Conservation (phyloP, 2,888 invertebrate species). For the Alsophila aescularia region DNA sequence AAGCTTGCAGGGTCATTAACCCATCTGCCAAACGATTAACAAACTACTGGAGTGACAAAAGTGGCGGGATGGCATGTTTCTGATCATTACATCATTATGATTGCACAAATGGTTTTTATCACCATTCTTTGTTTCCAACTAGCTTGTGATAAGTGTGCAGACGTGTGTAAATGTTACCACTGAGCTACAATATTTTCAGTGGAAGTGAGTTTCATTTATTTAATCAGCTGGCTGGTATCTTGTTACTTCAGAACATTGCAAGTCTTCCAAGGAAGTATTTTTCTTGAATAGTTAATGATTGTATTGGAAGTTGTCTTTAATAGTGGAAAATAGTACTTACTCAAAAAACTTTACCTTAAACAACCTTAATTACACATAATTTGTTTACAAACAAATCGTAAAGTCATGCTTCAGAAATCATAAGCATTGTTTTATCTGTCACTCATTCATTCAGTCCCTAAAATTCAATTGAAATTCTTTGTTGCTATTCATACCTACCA, state of each 20-base stretch:
- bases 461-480: constrained; percentile 7
- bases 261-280: neutral
- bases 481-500: neutral
- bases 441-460: constrained; percentile 5
- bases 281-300: neutral
- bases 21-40: constrained; percentile 9
- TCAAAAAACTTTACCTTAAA: constrained; percentile 2
- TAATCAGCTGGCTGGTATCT: constrained; percentile 15
- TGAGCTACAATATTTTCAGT: neutral
- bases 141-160: constrained; percentile 10
- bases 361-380: constrained; percentile 9
- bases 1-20: constrained; percentile 42
- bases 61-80: constrained; percentile 36
- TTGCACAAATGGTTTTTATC: constrained; percentile 28
- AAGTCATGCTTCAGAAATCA: constrained; percentile 19
- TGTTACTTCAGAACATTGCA: neutral
- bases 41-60: constrained; percentile 9
- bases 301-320: neutral
- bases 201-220: constrained; percentile 15
- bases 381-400: constrained; percentile 38
- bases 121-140: constrained; percentile 22
- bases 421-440: constrained; percentile 16
- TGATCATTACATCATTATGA: constrained; percentile 48
- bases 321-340: neutral
- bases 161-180: neutral